Conservation (phyloP, 2,888 invertebrate genomes). For the Eilema griseolum region DNA sequence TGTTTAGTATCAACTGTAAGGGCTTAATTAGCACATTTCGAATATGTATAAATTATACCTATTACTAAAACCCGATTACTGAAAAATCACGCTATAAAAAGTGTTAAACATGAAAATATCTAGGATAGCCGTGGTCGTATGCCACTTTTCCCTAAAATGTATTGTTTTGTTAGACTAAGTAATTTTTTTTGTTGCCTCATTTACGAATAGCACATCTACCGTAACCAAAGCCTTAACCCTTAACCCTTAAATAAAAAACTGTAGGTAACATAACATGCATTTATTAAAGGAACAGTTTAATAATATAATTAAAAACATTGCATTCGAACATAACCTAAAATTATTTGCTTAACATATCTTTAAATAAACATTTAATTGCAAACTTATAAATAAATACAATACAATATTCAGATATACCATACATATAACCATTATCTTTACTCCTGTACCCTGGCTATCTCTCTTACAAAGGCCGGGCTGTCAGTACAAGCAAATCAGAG, state of each 20-base stretch:
- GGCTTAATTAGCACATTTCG: too few relatives aligned
- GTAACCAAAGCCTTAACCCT: background rate
- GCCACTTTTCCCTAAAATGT: too few relatives aligned
- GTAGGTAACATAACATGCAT: slow-evolving; percentile 36
- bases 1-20: too few relatives aligned
- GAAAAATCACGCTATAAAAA: too few relatives aligned
- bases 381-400: background rate
- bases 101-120: too few relatives aligned
- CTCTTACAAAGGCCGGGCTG: background rate
- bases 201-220: background rate
- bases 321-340: slow-evolving; percentile 18
- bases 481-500: background rate
- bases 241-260: slow-evolving; percentile 18
- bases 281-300: slow-evolving; percentile 33
- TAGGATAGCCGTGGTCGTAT: too few relatives aligned
- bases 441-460: background rate
- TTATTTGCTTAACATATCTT: slow-evolving; percentile 1
- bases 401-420: background rate
- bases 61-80: too few relatives aligned
- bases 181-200: too few relatives aligned
- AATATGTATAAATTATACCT: too few relatives aligned
- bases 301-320: slow-evolving; percentile 25
- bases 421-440: background rate
- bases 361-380: slow-evolving; percentile 10
- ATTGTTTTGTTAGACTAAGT: too few relatives aligned